These are phyloP conservation scores for Kryptopterus vitreolus DNA, from an alignment of 2,797 vertebrate species.

Conservation along the genomic window DNA sequence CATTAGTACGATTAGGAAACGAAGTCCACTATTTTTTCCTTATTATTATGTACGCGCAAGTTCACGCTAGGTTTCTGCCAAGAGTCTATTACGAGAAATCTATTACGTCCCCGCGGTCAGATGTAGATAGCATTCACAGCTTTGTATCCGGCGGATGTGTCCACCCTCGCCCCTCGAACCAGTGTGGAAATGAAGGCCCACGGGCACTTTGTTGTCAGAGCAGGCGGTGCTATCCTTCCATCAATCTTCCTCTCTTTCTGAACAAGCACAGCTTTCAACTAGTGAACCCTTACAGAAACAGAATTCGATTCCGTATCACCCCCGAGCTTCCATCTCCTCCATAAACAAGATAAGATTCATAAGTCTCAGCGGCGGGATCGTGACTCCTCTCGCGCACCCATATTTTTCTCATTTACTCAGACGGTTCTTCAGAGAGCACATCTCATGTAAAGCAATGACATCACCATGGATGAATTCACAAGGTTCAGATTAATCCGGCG, in stretches of 20 bases:
- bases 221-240: slow-evolving; percentile 64
- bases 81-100: slow-evolving; percentile 52
- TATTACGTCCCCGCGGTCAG: slow-evolving; percentile 43
- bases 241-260: slow-evolving; percentile 59
- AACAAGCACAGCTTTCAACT: slow-evolving; percentile 68
- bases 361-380: slow-evolving; percentile 57
- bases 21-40: neutral
- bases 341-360: slow-evolving; percentile 61
- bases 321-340: slow-evolving; percentile 56
- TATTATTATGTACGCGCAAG: neutral
- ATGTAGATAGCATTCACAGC: slow-evolving; percentile 68
- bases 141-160: slow-evolving; percentile 62
- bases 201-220: slow-evolving; percentile 64
- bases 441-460: slow-evolving; percentile 58
- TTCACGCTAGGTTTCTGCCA: neutral
- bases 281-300: slow-evolving; percentile 52
- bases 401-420: slow-evolving; percentile 63
- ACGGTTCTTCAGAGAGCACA: slow-evolving; percentile 52
- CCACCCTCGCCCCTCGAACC: slow-evolving; percentile 43
- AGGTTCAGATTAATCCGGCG: slow-evolving; percentile 49
- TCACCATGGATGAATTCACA: slow-evolving; percentile 50
- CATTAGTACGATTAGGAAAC: neutral
- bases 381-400: slow-evolving; percentile 53
- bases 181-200: slow-evolving; percentile 56
- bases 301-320: slow-evolving; percentile 58